Conservation (phyloP, 2,888 invertebrate genomes). For the Isoperla grammatica region DNA sequence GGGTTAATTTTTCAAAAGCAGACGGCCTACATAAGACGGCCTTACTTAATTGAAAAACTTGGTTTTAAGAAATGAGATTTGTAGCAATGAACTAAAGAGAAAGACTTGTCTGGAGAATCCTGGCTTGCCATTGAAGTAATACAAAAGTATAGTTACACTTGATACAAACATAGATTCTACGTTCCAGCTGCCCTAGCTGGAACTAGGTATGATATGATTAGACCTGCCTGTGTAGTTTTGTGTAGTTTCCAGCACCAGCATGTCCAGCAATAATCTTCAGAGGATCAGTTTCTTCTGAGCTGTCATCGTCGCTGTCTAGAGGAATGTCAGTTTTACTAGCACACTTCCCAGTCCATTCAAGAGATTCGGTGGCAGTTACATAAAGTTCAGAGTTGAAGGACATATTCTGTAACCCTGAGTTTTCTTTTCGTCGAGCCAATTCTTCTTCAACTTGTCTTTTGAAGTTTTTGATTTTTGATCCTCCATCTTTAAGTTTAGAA, state of each 20-base stretch:
- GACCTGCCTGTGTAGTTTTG: slow-evolving; percentile 3
- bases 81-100: no score
- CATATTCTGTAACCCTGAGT: neutral
- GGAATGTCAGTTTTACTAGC: slow-evolving; percentile 23
- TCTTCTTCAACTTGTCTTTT: neutral
- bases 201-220: no score
- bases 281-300: slow-evolving; percentile 49
- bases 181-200: no score
- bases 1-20: no score
- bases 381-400: neutral
- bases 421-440: neutral
- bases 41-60: no score
- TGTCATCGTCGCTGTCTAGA: slow-evolving; percentile 48
- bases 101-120: no score
- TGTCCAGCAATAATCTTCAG: slow-evolving; percentile 53
- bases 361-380: neutral
- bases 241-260: slow-evolving; percentile 35
- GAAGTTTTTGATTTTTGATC: slow-evolving; percentile 47
- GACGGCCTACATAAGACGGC: no score
- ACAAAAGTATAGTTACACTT: no score
- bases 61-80: no score
- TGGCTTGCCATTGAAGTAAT: no score
- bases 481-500: slow-evolving; percentile 53
- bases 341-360: slow-evolving; percentile 41
- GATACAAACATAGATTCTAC: no score